Evolutionary conservation across 2,113 vertebrate genomes (phyloP).

Genomic region (Benitochromis conjunctus): DNA sequence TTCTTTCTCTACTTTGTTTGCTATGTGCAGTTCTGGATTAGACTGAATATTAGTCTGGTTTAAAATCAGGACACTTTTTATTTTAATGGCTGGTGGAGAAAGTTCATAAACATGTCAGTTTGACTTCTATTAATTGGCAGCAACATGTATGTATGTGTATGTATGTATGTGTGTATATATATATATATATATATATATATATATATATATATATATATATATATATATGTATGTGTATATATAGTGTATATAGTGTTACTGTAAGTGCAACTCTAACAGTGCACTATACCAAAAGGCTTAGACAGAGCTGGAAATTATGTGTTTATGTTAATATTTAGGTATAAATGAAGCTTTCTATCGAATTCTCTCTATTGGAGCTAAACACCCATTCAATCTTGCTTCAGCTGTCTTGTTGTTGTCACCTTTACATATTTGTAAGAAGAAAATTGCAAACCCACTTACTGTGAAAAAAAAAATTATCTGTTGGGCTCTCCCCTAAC

Average conservation of each 20-base stretch:
- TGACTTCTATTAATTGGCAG: not conserved
- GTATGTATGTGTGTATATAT: too few species aligned
- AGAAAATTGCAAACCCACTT: constrained; percentile 21
- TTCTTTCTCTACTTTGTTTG: not conserved
- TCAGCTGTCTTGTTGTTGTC: not conserved
- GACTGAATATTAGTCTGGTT: not conserved
- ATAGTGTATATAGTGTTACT: not conserved
- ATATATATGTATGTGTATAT: too few species aligned
- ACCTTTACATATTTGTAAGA: constrained; percentile 23
- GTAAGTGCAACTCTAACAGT: not conserved
- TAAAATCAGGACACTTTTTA: not conserved
- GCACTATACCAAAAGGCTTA: not conserved
- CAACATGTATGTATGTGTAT: too few species aligned
- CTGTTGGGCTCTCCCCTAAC: constrained; percentile 22
- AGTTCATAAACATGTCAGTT: not conserved
- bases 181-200: too few species aligned
- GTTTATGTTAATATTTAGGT: not conserved
- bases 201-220: not conserved
- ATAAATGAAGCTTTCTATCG: not conserved
- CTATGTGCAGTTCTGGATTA: too few species aligned
- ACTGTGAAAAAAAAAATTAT: constrained; percentile 35
- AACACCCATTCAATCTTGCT: not conserved
- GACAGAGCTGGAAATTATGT: not conserved
- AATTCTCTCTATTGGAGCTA: not conserved
- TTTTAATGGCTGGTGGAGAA: not conserved